Evolutionary conservation across 92 coral and sea anemone species (phyloP), one percentile per base, ranked within the genome.

Genomic region (Meandrina meandrites): DNA sequence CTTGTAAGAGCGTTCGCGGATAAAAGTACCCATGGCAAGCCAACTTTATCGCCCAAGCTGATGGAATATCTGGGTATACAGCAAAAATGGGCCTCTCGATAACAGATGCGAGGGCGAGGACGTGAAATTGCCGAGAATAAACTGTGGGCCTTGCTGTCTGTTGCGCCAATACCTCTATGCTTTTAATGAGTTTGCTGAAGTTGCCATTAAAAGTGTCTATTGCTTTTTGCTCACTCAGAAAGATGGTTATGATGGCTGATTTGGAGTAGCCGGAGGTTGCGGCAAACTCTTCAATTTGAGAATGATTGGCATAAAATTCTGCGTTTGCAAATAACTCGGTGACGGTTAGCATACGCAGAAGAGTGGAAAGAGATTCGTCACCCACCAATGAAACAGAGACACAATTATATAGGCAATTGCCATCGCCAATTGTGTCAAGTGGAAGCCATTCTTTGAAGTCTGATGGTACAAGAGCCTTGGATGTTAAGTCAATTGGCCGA

Each of bases 61-160:
- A 56, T 1, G 36, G 60, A 14, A 79, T 66, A 71, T 89, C 89
- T 21, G 92, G 92, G 64, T 89, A 89, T 66, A 45, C 86, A 7
- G 92, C 67, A 62, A 51, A 79, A 48, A 89, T 79, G 17, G 92
- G 89, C 54, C 79, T 40, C 47, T 47, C 68, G 35, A 84, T 57
- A 34, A 89, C 92, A 32, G 89, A 85, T 64, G 92, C 71, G 4
- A 89, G 89, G 28, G 86, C 89, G 0, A 89, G 86, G 19, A 89
- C 71, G 68, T 67, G 32, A 58, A 89, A 89, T 0, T 37, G 79
- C 22, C 82, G 27, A 19, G 92, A 40, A 40, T 40, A 2, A 40
- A 40, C 45, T 40, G 45, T 40, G 45, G 45, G 45, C 45, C 6
- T 40, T 40, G 45, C n/a, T n/a, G n/a, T n/a, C n/a, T n/a, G n/a